Conservation (phyloP, 2,113 vertebrate species). For the Halichoerus grypus region DNA sequence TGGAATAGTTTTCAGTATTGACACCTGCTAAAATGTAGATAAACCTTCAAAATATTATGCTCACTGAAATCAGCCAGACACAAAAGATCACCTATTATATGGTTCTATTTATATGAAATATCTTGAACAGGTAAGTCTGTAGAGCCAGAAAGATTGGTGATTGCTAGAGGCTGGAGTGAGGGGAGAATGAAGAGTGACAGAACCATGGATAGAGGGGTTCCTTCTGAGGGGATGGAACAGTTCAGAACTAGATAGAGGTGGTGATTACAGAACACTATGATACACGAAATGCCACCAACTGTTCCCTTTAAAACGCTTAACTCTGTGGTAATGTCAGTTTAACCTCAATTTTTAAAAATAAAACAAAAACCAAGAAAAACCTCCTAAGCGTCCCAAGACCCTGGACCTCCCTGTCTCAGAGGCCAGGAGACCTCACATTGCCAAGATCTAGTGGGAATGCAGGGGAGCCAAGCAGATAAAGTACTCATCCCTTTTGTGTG, state of each 20-base stretch:
- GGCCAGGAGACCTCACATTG: neutral
- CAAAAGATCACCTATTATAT: neutral
- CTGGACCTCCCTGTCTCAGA: neutral
- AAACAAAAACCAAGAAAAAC: neutral
- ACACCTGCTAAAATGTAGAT: too few relatives aligned
- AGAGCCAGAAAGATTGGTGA: neutral
- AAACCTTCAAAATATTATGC: neutral
- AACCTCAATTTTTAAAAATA: neutral
- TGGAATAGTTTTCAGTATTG: neutral
- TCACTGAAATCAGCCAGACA: neutral
- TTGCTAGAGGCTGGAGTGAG: neutral
- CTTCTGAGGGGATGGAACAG: neutral
- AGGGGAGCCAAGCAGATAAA: accelerated
- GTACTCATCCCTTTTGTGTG: accelerated
- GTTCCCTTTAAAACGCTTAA: neutral
- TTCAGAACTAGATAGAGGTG: neutral
- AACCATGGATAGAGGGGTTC: too few relatives aligned
- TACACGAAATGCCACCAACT: neutral
- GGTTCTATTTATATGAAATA: neutral
- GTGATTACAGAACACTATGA: neutral
- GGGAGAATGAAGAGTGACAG: neutral
- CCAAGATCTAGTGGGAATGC: neutral
- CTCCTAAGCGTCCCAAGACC: neutral
- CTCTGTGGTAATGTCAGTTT: neutral
- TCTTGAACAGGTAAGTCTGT: neutral